These are phyloP conservation scores for Garrulus glandarius DNA, from an alignment of 2,797 vertebrate species.

Conservation along the genomic window DNA sequence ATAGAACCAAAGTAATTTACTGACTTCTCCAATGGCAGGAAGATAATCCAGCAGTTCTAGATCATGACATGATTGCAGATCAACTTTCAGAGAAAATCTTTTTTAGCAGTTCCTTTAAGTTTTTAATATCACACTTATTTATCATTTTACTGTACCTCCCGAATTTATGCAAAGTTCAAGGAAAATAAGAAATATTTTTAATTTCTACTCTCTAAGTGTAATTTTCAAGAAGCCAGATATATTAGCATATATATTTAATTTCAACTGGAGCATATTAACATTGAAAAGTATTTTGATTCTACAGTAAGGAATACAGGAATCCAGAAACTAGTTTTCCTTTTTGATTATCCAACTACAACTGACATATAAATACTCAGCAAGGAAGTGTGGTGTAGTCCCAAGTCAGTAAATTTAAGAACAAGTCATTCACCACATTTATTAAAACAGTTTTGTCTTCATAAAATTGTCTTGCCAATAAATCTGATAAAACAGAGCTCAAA, in stretches of 20 bases:
- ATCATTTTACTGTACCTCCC: background rate
- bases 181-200: background rate
- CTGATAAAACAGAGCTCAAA: background rate
- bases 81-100: background rate
- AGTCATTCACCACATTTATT: background rate
- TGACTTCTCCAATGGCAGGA: background rate
- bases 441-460: background rate
- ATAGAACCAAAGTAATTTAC: background rate
- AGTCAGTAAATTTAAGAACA: background rate
- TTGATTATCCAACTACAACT: background rate
- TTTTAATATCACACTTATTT: background rate
- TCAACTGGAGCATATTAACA: background rate
- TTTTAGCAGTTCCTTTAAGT: background rate
- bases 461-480: background rate
- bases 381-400: background rate
- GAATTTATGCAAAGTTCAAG: background rate
- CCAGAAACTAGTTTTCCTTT: background rate
- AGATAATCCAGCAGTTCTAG: background rate
- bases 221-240: background rate
- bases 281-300: background rate
- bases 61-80: fast-evolving
- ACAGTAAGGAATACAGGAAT: background rate
- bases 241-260: background rate
- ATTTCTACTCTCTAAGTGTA: background rate
- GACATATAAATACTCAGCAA: background rate